Evolutionary conservation across 2,113 vertebrate genomes (phyloP), one percentile per base, ranked within the genome.

Genomic region (Zeus faber): DNA sequence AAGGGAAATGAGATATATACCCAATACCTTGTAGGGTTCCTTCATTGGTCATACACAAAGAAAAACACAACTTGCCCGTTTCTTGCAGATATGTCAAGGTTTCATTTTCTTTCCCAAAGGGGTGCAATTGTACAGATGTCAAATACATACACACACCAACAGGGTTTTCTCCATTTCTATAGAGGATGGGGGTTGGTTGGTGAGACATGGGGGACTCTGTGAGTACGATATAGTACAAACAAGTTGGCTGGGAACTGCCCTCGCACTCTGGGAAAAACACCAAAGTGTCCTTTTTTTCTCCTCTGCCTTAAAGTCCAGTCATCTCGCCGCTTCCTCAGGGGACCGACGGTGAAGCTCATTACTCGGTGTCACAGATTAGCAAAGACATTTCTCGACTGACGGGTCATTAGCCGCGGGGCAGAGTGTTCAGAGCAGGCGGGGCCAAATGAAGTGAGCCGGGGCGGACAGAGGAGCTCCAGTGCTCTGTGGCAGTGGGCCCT

Each of bases 71-170:
- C 33, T 26, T 35, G 16, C 53, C 8, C 2, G 17, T 83, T 85
- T 82, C 65, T 73, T 82, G 64, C 70, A 84, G 81, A 87, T 87
- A 87, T 88, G 78, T 87, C 77, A 83, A 82, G 73, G 77, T 79
- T 85, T 87, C 74, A 76, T 85, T 86, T 87, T 81, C 57, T 82
- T 86, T 80, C 72, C 79, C 68, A 81, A 76, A 85, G 76, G 81
- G 84, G 81, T 84, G 79, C 77, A 74, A 82, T 85, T 83, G 79
- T 82, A 86, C 81, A 88, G 85, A 77, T 76, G 73, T 81, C 83
- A 82, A 80, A 87, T 74, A 82, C 84, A 81, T 78, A 87, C 79
- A 87, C 81, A 87, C 79, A 87, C 81, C 77, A 26, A 81, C 69
- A 83, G 67, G 77, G 70, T 29, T 72, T 80, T 78, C 81, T 76